Evolutionary conservation across 2,113 vertebrate species (phyloP).

Genomic region (Mormyrus iriodes): DNA sequence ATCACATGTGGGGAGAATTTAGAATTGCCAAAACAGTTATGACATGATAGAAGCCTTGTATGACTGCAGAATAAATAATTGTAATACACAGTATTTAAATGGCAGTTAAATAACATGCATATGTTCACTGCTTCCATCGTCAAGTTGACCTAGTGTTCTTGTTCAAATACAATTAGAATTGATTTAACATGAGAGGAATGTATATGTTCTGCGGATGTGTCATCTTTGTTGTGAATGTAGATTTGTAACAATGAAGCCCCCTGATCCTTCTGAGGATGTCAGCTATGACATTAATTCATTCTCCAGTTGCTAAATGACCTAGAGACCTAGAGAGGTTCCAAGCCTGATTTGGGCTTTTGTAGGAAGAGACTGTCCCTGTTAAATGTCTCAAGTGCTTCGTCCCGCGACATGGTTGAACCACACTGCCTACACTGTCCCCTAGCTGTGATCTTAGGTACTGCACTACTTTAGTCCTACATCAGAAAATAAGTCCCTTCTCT

Average conservation of each 20-base stretch:
- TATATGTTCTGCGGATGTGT: neutral
- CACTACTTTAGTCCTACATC: neutral
- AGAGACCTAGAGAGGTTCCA: neutral
- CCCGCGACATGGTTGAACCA: neutral
- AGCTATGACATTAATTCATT: neutral
- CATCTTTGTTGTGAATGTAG: neutral
- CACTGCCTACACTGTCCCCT: neutral
- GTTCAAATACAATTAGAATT: neutral
- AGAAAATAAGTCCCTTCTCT: neutral
- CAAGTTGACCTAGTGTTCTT: neutral
- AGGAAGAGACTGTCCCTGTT: neutral
- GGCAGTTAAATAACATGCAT: neutral
- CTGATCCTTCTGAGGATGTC: neutral
- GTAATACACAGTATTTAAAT: neutral
- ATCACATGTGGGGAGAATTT: neutral
- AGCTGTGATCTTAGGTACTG: neutral
- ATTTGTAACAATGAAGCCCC: neutral
- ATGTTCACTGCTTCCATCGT: neutral
- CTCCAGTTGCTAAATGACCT: neutral
- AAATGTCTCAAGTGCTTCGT: neutral
- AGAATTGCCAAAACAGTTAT: neutral
- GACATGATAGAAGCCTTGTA: neutral
- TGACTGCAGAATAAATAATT: neutral
- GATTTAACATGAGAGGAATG: neutral
- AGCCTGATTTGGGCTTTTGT: neutral